Percentiles rank a stretch among this genome's conserved stretches.
phyloP scores from a whole-genome alignment of 2,113 vertebrate genomes.

The Halcyon malimbica region DNA sequence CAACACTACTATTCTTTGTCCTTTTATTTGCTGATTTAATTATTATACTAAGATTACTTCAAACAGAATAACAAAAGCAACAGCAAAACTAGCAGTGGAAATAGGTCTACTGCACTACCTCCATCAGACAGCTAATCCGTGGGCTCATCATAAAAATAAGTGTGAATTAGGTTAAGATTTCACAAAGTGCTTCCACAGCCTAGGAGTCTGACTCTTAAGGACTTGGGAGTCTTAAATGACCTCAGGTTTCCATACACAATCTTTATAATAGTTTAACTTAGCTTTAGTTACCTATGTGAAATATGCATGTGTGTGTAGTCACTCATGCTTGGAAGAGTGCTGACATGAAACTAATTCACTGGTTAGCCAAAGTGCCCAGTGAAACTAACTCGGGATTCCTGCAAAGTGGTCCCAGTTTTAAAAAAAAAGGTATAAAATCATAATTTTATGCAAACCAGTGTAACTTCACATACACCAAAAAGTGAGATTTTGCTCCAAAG shows the following conservation, averaged over 20 bases:
- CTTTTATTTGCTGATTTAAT: not conserved
- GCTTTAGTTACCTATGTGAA: not conserved
- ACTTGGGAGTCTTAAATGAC: not conserved
- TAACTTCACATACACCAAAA: not conserved
- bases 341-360: not conserved
- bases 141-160: not conserved
- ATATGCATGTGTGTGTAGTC: not conserved
- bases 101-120: not conserved
- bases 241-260: not conserved
- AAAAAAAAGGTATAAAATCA: not conserved
- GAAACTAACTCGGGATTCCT: not conserved
- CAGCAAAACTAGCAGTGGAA: not conserved
- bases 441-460: not conserved
- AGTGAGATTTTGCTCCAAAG: not conserved
- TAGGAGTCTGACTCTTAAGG: not conserved
- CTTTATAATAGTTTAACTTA: not conserved
- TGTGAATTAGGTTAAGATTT: not conserved
- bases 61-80: not conserved
- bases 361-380: fast-evolving
- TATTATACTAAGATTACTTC: not conserved
- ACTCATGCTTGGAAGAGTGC: not conserved
- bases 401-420: not conserved
- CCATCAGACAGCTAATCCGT: not conserved
- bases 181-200: not conserved
- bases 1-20: not conserved